phyloP scores from a whole-genome alignment of 1,140 invertebrate genomes.

The Papilio dardanus region DNA sequence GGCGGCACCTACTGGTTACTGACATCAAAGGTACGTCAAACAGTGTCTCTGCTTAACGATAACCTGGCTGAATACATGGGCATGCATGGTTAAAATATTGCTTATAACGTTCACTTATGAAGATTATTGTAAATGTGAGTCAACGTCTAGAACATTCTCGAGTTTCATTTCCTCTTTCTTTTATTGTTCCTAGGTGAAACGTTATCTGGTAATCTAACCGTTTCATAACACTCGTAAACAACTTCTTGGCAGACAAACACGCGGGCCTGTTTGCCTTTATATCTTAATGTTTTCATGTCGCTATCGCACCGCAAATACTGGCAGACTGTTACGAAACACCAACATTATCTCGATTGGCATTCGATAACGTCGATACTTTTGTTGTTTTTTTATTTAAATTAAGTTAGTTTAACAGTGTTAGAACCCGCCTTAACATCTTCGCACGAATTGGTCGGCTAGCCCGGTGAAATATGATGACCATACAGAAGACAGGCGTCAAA shows the following conservation, averaged over 20 bases:
- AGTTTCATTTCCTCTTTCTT: neutral
- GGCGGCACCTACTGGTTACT: too few species aligned
- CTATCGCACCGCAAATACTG: constrained; percentile 20
- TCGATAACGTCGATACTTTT: neutral
- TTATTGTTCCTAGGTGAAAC: constrained; percentile 17
- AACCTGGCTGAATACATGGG: too few species aligned
- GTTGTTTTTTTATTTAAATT: neutral
- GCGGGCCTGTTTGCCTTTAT: constrained; percentile 16
- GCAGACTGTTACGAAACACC: constrained; percentile 7
- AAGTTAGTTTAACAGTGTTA: too few species aligned
- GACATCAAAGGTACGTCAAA: too few species aligned
- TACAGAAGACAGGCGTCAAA: too few species aligned
- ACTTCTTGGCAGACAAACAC: constrained; percentile 23
- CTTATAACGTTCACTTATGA: neutral
- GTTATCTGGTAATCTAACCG: constrained; percentile 20
- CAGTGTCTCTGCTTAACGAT: too few species aligned
- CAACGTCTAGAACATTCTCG: neutral
- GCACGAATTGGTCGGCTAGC: too few species aligned
- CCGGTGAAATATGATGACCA: too few species aligned
- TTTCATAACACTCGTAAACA: constrained; percentile 27
- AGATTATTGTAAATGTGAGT: neutral
- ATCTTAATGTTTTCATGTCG: constrained; percentile 20
- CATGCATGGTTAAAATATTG: neutral
- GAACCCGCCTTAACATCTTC: too few species aligned
- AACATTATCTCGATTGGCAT: neutral